phyloP scores from a whole-genome alignment of 2,888 invertebrate species.

The Drosophila peninsularis region DNA sequence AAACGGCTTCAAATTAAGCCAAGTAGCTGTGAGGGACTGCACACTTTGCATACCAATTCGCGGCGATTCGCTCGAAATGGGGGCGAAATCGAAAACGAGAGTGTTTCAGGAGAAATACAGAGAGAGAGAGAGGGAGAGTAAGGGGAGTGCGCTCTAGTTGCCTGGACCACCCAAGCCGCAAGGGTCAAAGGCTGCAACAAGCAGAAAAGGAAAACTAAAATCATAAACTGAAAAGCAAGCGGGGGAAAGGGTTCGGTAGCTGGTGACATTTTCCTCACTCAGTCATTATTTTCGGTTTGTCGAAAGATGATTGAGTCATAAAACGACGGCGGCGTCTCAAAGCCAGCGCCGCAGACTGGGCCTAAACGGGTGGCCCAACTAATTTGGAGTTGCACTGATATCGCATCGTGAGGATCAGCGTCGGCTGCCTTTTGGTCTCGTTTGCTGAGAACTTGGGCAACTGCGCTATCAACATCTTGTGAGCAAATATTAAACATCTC shows the following conservation, averaged over 20 bases:
- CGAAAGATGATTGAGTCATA: conserved; percentile 44
- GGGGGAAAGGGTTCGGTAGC: conserved; percentile 31
- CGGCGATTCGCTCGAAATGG: conserved; percentile 55
- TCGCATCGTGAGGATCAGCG: conserved; percentile 14
- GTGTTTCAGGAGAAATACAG: conserved; percentile 21
- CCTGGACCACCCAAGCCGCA: conserved; percentile 8
- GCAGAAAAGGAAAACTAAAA: conserved; percentile 30
- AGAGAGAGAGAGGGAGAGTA: neutral
- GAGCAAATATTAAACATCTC: conserved; percentile 74
- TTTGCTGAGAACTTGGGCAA: conserved; percentile 15
- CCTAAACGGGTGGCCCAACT: conserved; percentile 50
- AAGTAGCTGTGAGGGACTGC: conserved; percentile 64
- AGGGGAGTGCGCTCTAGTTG: neutral
- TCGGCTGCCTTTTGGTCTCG: conserved; percentile 45
- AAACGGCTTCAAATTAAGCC: conserved; percentile 78
- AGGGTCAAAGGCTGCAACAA: conserved; percentile 27
- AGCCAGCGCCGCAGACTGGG: conserved; percentile 6
- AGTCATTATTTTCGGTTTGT: conserved; percentile 53
- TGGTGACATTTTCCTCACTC: conserved; percentile 10
- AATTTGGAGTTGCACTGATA: conserved; percentile 17
- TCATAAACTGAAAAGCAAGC: conserved; percentile 22
- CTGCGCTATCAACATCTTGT: conserved; percentile 66
- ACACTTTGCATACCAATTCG: conserved; percentile 78
- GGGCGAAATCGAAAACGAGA: conserved; percentile 65
- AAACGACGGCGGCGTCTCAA: conserved; percentile 48